These are phyloP conservation scores for Apamea sordens DNA, from an alignment of 2,888 invertebrate genomes.

Conservation along the genomic window DNA sequence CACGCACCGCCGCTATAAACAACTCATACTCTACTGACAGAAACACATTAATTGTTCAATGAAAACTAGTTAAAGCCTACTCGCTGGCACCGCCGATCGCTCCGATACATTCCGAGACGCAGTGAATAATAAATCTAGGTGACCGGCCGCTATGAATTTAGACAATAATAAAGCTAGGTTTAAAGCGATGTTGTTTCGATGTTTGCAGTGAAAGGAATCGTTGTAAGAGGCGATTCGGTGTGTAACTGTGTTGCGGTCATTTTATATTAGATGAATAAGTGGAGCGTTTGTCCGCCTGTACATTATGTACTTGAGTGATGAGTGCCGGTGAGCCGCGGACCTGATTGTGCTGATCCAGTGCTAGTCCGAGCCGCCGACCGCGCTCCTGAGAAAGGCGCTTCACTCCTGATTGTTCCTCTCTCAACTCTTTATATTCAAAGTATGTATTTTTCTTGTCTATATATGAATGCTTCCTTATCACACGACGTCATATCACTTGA, in stretches of 20 bases:
- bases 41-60: slow-evolving; percentile 79
- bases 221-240: slow-evolving; percentile 76
- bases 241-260: slow-evolving; percentile 78
- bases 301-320: slow-evolving; percentile 70
- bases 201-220: slow-evolving; percentile 86
- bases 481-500: slow-evolving; percentile 40
- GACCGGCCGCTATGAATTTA: slow-evolving; percentile 83
- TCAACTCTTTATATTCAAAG: slow-evolving; percentile 64
- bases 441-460: slow-evolving; percentile 62
- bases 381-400: slow-evolving; percentile 52
- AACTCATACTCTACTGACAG: slow-evolving; percentile 78
- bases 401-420: slow-evolving; percentile 61
- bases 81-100: slow-evolving; percentile 42
- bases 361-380: slow-evolving; percentile 39
- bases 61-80: slow-evolving; percentile 71
- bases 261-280: slow-evolving; percentile 73
- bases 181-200: slow-evolving; percentile 76
- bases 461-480: slow-evolving; percentile 41
- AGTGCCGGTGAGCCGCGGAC: slow-evolving; percentile 65
- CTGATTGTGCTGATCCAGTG: slow-evolving; percentile 55
- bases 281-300: slow-evolving; percentile 69
- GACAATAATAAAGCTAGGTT: slow-evolving; percentile 78
- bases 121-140: slow-evolving; percentile 75
- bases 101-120: slow-evolving; percentile 43
- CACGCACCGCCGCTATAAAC: slow-evolving; percentile 80